Percentiles rank a stretch among this genome's conserved stretches.
These are phyloP conservation scores for Emydura subglobosa DNA, from an alignment of 2,113 vertebrate genomes.

Conservation along the genomic window DNA sequence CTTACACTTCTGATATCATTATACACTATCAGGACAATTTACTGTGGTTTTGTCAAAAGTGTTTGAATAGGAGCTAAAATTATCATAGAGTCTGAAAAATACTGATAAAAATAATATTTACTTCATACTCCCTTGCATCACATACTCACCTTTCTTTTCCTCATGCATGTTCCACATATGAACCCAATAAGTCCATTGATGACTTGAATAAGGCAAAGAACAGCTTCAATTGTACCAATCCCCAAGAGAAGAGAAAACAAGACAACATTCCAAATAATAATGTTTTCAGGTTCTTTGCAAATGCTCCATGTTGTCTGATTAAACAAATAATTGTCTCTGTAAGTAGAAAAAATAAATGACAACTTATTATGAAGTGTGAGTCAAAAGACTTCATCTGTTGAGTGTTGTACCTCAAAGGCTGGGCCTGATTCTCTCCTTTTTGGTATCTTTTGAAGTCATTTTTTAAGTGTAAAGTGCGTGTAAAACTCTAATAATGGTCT, in stretches of 20 bases:
- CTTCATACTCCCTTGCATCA: not conserved
- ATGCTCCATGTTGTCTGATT: conserved; percentile 77
- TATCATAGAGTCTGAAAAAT: not conserved
- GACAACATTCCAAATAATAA: conserved; percentile 81
- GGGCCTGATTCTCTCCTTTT: not conserved
- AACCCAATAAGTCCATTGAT: conserved; percentile 83
- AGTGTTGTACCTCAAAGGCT: not conserved
- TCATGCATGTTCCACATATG: conserved; percentile 83
- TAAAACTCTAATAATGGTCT: not conserved
- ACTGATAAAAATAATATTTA: accelerated
- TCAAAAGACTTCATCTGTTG: not conserved
- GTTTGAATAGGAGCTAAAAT: not conserved
- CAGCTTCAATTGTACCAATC: conserved; percentile 77
- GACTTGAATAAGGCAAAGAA: conserved; percentile 85
- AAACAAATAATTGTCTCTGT: conserved; percentile 81
- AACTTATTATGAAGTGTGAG: not conserved
- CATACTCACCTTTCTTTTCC: conserved; percentile 68
- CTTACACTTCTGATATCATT: not conserved
- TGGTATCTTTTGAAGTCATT: not conserved
- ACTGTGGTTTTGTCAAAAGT: not conserved
- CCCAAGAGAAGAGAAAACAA: conserved; percentile 86
- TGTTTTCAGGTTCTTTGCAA: conserved; percentile 80
- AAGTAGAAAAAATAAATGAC: not conserved
- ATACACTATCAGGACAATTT: not conserved
- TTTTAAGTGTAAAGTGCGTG: not conserved